Evolutionary conservation across 1,140 invertebrate genomes (phyloP), one percentile per base, ranked within the genome.

Genomic region (Teleopsis dalmanni): DNA sequence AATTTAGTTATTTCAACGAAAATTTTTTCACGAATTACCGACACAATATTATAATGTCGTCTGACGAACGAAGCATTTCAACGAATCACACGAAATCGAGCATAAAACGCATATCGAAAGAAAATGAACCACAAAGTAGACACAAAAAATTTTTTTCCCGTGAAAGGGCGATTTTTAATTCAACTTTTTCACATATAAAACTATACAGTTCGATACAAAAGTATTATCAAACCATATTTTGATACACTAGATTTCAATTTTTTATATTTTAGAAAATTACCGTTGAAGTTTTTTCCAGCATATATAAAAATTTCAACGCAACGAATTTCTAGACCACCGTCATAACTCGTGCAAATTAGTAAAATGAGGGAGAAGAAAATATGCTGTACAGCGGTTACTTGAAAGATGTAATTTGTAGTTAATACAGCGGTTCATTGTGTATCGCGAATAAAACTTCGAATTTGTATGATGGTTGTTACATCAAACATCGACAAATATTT

Each of bases 241-340:
- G 10, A 13, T 27, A 43, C 26, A 21, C 31, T 31, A 31, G 31
- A 16, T 43, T 19, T 31, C 27, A 18, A 29, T 43, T 43, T 43
- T 43, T 27, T 29, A 29, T 43, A 43, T 25, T 43, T 43, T 31
- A 29, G 31, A n/a, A 19, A 31, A 29, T 43, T 43, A 43, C 41
- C 41, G 41, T 43, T 43, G 41, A 25, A 27, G 31, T 43, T 43
- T 47, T 36, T 13, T 36, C n/a, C n/a, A n/a, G n/a, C n/a, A n/a
- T n/a, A n/a, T n/a, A n/a, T n/a, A n/a, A n/a, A n/a, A n/a, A n/a
- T n/a, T n/a, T n/a, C n/a, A n/a, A n/a, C n/a, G n/a, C n/a, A n/a
- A n/a, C n/a, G n/a, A n/a, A n/a, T n/a, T n/a, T n/a, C n/a, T n/a
- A n/a, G n/a, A n/a, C n/a, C n/a, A n/a, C n/a, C n/a, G n/a, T n/a